Conservation (phyloP, 92 coral and sea anemone species). For the Diadumene lineata region DNA sequence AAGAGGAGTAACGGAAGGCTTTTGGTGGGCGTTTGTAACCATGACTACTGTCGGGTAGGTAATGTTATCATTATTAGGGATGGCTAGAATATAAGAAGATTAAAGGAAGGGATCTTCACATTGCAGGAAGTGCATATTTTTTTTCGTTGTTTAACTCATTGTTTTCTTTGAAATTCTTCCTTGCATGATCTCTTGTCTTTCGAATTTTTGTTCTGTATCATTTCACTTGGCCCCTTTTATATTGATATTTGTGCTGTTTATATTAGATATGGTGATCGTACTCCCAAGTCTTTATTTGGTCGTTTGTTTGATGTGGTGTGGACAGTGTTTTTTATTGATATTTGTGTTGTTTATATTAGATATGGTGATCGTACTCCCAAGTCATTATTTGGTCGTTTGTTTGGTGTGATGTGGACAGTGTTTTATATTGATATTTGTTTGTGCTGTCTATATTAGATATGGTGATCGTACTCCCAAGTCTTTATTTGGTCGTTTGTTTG, state of each 20-base stretch:
- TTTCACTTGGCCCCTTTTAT: background rate
- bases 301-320: background rate
- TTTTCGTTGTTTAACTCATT: no score
- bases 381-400: background rate
- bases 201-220: background rate
- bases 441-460: background rate
- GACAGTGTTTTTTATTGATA: background rate
- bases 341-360: background rate
- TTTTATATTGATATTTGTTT: no score
- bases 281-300: background rate
- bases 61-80: background rate
- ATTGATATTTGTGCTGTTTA: no score
- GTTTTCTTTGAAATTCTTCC: no score
- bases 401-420: background rate
- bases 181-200: no score
- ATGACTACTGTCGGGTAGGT: constrained; percentile 12
- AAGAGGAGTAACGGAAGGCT: background rate
- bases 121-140: no score
- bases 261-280: background rate
- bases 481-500: background rate
- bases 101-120: no score
- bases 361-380: background rate
- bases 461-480: constrained; percentile 8
- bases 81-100: no score
- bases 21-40: constrained; percentile 10